phyloP scores from a whole-genome alignment of 2,888 invertebrate genomes.

The Petrolisthes cinctipes region DNA sequence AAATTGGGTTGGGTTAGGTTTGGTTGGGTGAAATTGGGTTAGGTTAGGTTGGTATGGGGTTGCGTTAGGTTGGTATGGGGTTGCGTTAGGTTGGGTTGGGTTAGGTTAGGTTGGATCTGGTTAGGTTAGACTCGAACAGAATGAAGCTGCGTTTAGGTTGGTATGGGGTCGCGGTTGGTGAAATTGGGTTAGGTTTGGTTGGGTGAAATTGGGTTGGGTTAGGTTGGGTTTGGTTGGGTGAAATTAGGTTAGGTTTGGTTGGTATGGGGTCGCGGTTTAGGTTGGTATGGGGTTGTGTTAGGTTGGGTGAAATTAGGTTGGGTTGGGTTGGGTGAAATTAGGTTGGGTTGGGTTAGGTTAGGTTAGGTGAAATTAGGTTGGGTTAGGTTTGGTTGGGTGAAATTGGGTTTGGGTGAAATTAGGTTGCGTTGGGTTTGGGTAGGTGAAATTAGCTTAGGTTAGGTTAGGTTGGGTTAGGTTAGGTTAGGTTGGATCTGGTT shows the following conservation, averaged over 20 bases:
- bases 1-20: no score
- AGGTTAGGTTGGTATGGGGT: no score
- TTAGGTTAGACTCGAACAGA: constrained; percentile 90
- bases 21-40: no score
- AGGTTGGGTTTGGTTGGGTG: neutral
- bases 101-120: no score
- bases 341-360: no score
- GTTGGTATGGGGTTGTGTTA: neutral
- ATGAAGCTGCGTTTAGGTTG: constrained; percentile 93
- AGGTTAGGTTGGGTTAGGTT: constrained; percentile 80
- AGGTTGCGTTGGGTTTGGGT: no score
- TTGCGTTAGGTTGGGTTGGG: no score
- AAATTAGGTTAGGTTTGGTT: neutral
- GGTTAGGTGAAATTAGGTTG: no score
- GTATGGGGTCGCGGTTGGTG: constrained; percentile 3
- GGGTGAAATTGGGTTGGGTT: neutral
- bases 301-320: neutral
- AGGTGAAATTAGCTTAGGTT: no score
- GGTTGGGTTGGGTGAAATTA: neutral
- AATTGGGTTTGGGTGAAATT: no score
- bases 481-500: constrained; percentile 37
- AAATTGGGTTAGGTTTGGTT: constrained; percentile 30
- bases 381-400: no score
- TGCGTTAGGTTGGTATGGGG: no score
- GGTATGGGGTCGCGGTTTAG: neutral